Evolutionary conservation across 2,888 invertebrate genomes (phyloP), one percentile per base, ranked within the genome.

Genomic region (Andrena bicolor): DNA sequence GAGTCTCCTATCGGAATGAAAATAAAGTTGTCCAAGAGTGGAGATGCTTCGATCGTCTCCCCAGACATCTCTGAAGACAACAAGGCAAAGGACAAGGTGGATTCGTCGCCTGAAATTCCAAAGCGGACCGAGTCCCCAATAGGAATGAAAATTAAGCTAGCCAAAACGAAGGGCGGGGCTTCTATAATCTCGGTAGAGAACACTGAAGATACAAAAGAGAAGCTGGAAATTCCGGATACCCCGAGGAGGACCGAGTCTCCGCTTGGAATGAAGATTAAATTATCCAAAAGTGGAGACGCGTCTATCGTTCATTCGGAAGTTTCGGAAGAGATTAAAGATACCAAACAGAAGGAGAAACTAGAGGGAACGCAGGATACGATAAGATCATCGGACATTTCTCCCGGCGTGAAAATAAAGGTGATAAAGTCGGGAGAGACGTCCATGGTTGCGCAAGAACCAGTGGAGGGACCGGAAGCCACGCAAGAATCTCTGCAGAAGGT

Each of bases 251-350:
- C 88, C 2, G 93, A 93, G 65, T 93, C 93, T 3, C 91, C 92
- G 10, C 85, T 93, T n/a, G 93, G 93, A 30, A 91, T 93, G 90
- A 94, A 93, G 70, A 92, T 94, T 65, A 94, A 94, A 79, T 85
- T 93, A 48, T 91, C 88, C 16, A 70, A 92, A 86, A 85, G 69
- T 74, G 58, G 92, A 79, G 92, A 92, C 30, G 91, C 92, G 0
- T 92, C 91, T 48, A 92, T 92, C 56, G 90, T 92, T 75, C 90
- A 90, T 65, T 88, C 88, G 13, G 92, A 92, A 65, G 49, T 88
- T 2, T 65, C 76, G 13, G 90, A 91, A 8, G 91, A 92, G 2
- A 30, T 56, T 10, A 89, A 86, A 56, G 89, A 89, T 10, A 20
- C 23, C 4, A 89, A 80, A 60, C 76, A 85, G 5, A 86, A 84